Evolutionary conservation across 2,113 vertebrate genomes (phyloP).

Genomic region (Neogobius melanostomus): DNA sequence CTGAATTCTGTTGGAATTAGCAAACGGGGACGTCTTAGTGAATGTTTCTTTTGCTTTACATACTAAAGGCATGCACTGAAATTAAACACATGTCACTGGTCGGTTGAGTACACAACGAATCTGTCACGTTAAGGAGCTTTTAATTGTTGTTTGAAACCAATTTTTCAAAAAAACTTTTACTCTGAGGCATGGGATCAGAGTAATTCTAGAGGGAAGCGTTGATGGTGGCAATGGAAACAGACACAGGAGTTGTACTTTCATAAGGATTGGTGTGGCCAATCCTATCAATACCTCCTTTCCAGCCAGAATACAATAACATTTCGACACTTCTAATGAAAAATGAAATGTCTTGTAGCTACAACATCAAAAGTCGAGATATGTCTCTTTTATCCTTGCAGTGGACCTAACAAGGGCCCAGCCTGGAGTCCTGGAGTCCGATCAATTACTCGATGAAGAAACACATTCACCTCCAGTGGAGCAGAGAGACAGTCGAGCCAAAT

Average conservation of each 20-base stretch:
- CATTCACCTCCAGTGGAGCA: slow-evolving; percentile 68
- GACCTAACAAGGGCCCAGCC: slow-evolving; percentile 33
- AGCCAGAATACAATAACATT: background rate
- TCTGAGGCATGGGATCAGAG: too few relatives aligned
- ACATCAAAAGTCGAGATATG: background rate
- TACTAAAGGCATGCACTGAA: background rate
- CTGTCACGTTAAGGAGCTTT: too few relatives aligned
- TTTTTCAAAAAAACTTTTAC: too few relatives aligned
- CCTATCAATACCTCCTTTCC: background rate
- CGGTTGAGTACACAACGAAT: background rate
- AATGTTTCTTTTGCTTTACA: slow-evolving; percentile 1
- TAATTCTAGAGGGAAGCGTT: too few relatives aligned
- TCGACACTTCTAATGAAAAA: background rate
- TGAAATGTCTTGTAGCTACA: background rate
- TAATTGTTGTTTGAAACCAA: too few relatives aligned
- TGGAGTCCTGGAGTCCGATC: slow-evolving; percentile 53
- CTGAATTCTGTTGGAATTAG: slow-evolving; percentile 65
- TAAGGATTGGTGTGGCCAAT: background rate
- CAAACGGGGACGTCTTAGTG: background rate
- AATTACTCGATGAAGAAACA: slow-evolving; percentile 65
- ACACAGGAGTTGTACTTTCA: too few relatives aligned
- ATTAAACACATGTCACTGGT: background rate
- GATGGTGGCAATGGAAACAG: too few relatives aligned
- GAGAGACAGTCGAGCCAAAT: slow-evolving; percentile 67
- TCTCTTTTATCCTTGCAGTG: slow-evolving; percentile 40